Base-by-base conservation (phyloP, 2,797 vertebrate species). In the Siniperca undulata region DNA sequence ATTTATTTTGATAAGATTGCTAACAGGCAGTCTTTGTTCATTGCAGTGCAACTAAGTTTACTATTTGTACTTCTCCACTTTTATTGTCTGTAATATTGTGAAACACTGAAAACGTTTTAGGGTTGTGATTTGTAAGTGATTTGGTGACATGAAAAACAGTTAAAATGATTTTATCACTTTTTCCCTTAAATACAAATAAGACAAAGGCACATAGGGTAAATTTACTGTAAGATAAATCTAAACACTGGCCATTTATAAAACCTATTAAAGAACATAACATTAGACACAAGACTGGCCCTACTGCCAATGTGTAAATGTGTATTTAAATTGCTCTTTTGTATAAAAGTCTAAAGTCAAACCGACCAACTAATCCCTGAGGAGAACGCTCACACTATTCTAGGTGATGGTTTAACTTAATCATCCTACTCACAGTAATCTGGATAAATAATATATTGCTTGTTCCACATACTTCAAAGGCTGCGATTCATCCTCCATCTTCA, bases 401-500 rank as follows among this genome's bases (percentile, higher is more conserved):
- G 12, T 42, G 7, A 56, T 11, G 11, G 50, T 65, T 10, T 74
- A 42, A 67, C 11, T 20, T 34, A 67, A 67, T 50, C 27, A 20
- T 12, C 10, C 27, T 17, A 13, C 0, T 24, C 34, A 69, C 48
- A 53, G 14, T 30, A 2, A 56, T 44, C 14, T 52, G n/a, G 48
- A 19, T 58, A 13, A 36, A 13, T 20, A 24, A 16, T 68, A 30
- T 40, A 67, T 4, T 22, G 5, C 0, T 30, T 68, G 65, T 44
- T 48, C 36, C 30, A 92, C 95, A 72, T 86, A 96, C 96, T 85
- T 95, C 59, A 94, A 88, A 17, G 96, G 95, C 52, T 93, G 92
- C 0, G 94, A 95, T 64, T 83, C 82, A 27, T 97, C 95, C 0
- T 81, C 73, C 42, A 81, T 82, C 34, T 88, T 61, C 0, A 86